phyloP scores from a whole-genome alignment of 2,888 invertebrate species.

The Chloroclystis v-ata region DNA sequence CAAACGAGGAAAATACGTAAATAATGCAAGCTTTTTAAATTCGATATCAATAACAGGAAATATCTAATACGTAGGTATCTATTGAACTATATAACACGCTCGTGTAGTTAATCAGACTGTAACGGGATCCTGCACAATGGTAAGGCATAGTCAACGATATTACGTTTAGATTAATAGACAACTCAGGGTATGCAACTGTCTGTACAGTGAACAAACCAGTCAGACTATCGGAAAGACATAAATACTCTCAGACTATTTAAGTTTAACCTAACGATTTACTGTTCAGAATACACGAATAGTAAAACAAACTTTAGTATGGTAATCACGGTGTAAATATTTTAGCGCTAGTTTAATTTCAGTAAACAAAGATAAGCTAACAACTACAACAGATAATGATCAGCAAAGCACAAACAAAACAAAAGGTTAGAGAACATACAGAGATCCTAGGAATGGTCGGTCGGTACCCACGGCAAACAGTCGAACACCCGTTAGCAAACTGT shows the following conservation, averaged over 20 bases:
- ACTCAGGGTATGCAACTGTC: background rate
- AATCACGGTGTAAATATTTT: too few species aligned
- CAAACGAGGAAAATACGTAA: background rate
- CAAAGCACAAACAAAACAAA: constrained; percentile 32
- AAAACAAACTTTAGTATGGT: too few species aligned
- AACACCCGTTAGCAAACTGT: constrained; percentile 40
- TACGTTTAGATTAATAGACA: constrained; percentile 2
- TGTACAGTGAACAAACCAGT: too few species aligned
- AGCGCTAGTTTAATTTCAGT: background rate
- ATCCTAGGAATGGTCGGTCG: constrained; percentile 29
- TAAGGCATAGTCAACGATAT: background rate
- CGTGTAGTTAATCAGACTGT: constrained; percentile 22
- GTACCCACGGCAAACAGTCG: constrained; percentile 35
- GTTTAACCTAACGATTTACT: too few species aligned
- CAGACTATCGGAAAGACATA: too few species aligned
- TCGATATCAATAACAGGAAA: constrained; percentile 30
- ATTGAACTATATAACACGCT: constrained; percentile 25
- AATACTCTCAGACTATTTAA: too few species aligned
- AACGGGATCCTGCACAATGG: constrained; percentile 15
- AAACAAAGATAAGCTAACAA: background rate
- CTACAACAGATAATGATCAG: constrained; percentile 8
- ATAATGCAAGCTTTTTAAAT: constrained; percentile 6
- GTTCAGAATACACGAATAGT: too few species aligned
- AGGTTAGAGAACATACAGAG: constrained; percentile 29
- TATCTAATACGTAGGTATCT: constrained; percentile 21